Conservation (phyloP, 2,113 vertebrate species). For the Helogale parvula region DNA sequence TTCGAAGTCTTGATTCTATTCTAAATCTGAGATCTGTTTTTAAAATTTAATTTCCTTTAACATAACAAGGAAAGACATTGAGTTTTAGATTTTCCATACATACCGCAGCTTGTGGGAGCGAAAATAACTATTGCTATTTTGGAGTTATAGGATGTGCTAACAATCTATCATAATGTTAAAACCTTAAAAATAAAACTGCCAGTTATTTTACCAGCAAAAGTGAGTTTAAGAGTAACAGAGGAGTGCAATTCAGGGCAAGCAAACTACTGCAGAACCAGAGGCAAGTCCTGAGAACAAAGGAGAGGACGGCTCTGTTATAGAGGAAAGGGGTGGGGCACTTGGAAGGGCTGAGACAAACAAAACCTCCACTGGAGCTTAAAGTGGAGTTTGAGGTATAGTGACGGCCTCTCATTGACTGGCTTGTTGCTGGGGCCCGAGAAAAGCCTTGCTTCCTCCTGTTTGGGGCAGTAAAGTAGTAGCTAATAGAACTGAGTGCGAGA, state of each 20-base stretch:
- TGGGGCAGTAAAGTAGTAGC: neutral
- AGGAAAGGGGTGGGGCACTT: neutral
- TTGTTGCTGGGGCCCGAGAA: neutral
- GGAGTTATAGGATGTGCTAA: conserved; percentile 19
- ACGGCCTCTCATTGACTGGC: neutral
- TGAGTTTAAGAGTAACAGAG: neutral
- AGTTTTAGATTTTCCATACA: neutral
- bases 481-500: neutral
- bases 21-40: neutral
- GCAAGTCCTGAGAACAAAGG: neutral
- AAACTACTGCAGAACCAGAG: neutral
- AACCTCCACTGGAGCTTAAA: neutral
- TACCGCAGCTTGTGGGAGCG: neutral
- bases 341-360: neutral
- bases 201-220: neutral
- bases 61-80: neutral
- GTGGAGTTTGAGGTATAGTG: neutral
- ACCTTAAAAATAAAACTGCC: neutral
- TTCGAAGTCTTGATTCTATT: neutral
- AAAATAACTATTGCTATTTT: conserved; percentile 25
- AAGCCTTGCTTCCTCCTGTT: neutral
- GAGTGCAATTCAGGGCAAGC: neutral
- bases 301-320: neutral
- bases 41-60: conserved; percentile 22
- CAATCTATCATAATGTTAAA: neutral